Percentiles rank a stretch among this genome's conserved stretches.
Evolutionary conservation across 2,888 invertebrate genomes (phyloP).

Genomic region (Sminthurinus aureus): DNA sequence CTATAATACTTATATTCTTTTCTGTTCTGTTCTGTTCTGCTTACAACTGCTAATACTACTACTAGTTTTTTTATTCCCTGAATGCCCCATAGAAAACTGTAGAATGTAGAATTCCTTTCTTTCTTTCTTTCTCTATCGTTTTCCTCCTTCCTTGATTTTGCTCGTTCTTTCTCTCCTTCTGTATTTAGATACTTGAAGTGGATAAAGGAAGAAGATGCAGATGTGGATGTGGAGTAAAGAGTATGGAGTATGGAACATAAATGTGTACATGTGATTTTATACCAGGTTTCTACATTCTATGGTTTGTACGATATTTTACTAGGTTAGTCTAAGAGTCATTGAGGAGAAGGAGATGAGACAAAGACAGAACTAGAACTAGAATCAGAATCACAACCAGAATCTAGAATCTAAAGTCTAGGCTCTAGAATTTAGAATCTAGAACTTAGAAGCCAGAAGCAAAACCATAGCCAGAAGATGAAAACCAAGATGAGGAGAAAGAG

Average conservation of each 20-base stretch:
- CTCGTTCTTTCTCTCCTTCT: background rate
- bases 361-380: background rate
- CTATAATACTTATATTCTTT: background rate
- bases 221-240: background rate
- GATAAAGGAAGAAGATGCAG: constrained; percentile 1
- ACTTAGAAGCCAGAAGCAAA: no score
- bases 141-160: background rate
- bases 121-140: background rate
- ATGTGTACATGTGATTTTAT: background rate
- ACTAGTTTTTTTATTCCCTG: background rate
- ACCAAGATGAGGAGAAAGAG: background rate
- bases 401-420: no score
- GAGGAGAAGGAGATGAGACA: constrained; percentile 11
- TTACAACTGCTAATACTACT: no score
- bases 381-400: no score
- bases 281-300: background rate
- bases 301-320: background rate
- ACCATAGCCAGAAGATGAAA: background rate
- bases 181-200: background rate
- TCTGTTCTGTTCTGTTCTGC: background rate
- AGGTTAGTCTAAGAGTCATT: background rate
- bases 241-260: background rate
- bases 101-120: constrained; percentile 23
- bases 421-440: no score
- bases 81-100: constrained; percentile 20